Conservation (phyloP, 2,888 invertebrate genomes). For the Dolichopus griseipennis region DNA sequence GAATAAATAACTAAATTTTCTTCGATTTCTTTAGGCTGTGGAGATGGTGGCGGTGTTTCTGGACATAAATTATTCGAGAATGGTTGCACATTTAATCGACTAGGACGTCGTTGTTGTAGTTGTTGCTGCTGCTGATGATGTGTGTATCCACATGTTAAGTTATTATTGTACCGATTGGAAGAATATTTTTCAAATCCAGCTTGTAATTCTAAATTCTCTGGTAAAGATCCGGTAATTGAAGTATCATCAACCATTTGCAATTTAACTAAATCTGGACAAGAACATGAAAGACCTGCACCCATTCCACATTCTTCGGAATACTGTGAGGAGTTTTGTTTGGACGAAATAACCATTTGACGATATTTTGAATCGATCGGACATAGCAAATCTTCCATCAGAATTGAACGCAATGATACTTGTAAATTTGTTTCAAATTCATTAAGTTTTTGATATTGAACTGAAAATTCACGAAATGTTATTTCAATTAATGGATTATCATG, state of each 20-base stretch:
- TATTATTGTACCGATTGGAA: not conserved
- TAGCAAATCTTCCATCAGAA: conserved; percentile 84
- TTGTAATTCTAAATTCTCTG: conserved; percentile 51
- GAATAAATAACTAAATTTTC: conserved; percentile 68
- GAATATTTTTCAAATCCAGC: conserved; percentile 41
- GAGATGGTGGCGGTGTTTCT: conserved; percentile 58
- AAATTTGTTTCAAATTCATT: conserved; percentile 62
- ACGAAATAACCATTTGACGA: conserved; percentile 73
- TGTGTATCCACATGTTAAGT: not conserved
- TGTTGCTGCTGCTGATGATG: conserved; percentile 18
- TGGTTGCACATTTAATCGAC: conserved; percentile 18
- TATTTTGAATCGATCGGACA: conserved; percentile 69
- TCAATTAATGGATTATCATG: conserved; percentile 75
- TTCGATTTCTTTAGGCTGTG: conserved; percentile 42
- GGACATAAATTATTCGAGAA: conserved; percentile 35
- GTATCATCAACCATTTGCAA: conserved; percentile 28
- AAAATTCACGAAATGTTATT: conserved; percentile 74
- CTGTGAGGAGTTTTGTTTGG: conserved; percentile 28
- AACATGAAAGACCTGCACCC: conserved; percentile 56
- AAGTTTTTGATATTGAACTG: conserved; percentile 61
- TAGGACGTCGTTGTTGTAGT: conserved; percentile 11
- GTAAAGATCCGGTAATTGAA: conserved; percentile 46
- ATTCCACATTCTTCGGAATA: conserved; percentile 30
- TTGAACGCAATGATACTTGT: conserved; percentile 71
- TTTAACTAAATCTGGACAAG: conserved; percentile 65